Percentiles rank a stretch among this genome's conserved stretches.
These are phyloP conservation scores for Lycia hirtaria DNA, from an alignment of 2,888 invertebrate species.

Conservation along the genomic window DNA sequence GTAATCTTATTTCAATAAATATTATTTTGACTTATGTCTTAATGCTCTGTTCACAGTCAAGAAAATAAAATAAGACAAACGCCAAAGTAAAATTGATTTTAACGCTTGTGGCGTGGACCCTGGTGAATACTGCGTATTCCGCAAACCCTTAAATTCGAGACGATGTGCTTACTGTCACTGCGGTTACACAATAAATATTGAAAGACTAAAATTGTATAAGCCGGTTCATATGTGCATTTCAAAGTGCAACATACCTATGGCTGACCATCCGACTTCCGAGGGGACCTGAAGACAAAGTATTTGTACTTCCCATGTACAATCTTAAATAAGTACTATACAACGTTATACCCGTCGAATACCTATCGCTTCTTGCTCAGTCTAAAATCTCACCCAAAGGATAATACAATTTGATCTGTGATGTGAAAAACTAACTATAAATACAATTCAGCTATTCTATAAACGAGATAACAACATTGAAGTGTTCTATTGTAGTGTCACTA, in stretches of 20 bases:
- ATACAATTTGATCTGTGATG: slow-evolving; percentile 41
- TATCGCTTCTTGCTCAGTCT: slow-evolving; percentile 61
- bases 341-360: slow-evolving; percentile 50
- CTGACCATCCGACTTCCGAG: background rate
- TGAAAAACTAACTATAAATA: slow-evolving; percentile 30
- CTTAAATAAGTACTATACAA: slow-evolving; percentile 42
- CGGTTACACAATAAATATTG: slow-evolving; percentile 18
- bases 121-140: no score
- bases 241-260: slow-evolving; percentile 13
- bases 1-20: no score
- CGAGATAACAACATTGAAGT: slow-evolving; percentile 62
- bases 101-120: no score
- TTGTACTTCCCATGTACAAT: slow-evolving; percentile 51
- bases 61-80: no score
- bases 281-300: slow-evolving; percentile 21
- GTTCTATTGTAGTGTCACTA: slow-evolving; percentile 55
- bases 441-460: slow-evolving; percentile 62
- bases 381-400: slow-evolving; percentile 59
- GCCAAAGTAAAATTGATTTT: no score
- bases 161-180: background rate
- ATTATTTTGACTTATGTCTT: no score
- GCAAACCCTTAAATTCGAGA: slow-evolving; percentile 28
- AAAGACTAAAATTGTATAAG: slow-evolving; percentile 47
- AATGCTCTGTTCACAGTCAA: no score
- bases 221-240: slow-evolving; percentile 28